Evolutionary conservation across 2,888 invertebrate species (phyloP).

Genomic region (Stomorhina lunata): DNA sequence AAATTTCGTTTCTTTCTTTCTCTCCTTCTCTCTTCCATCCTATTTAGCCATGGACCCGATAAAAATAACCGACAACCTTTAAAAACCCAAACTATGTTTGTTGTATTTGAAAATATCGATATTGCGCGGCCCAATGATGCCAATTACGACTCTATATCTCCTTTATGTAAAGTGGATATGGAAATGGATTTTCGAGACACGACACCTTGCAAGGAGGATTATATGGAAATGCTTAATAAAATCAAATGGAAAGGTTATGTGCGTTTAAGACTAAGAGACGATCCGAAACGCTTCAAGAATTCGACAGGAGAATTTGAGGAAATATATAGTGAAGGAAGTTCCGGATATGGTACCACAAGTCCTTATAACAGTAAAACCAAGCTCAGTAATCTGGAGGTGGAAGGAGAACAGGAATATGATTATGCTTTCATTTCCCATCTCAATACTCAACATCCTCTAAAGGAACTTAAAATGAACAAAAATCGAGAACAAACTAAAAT

Average conservation of each 20-base stretch:
- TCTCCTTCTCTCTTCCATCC: neutral
- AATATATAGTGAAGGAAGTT: slow-evolving; percentile 72
- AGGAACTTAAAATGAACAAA: slow-evolving; percentile 70
- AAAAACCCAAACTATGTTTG: slow-evolving; percentile 84
- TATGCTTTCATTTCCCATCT: slow-evolving; percentile 84
- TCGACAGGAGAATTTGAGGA: slow-evolving; percentile 54
- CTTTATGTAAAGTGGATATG: slow-evolving; percentile 84
- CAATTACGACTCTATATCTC: slow-evolving; percentile 79
- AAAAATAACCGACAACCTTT: slow-evolving; percentile 81
- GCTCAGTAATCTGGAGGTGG: slow-evolving; percentile 32
- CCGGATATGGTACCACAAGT: slow-evolving; percentile 72
- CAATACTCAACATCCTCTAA: slow-evolving; percentile 82
- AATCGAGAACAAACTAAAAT: slow-evolving; percentile 55
- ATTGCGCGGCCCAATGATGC: slow-evolving; percentile 84
- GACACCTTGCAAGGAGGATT: slow-evolving; percentile 74
- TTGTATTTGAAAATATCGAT: slow-evolving; percentile 87
- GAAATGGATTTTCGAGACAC: slow-evolving; percentile 79
- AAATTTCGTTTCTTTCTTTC: neutral
- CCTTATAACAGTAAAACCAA: slow-evolving; percentile 57
- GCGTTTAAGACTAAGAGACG: slow-evolving; percentile 75
- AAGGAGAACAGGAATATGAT: slow-evolving; percentile 74
- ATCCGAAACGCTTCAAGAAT: slow-evolving; percentile 36
- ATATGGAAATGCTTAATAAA: slow-evolving; percentile 71
- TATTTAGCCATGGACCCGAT: slow-evolving; percentile 77
- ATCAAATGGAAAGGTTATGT: slow-evolving; percentile 78